Evolutionary conservation across 92 coral and sea anemone genomes (phyloP).

Genomic region (Parazoanthus atlanticus): DNA sequence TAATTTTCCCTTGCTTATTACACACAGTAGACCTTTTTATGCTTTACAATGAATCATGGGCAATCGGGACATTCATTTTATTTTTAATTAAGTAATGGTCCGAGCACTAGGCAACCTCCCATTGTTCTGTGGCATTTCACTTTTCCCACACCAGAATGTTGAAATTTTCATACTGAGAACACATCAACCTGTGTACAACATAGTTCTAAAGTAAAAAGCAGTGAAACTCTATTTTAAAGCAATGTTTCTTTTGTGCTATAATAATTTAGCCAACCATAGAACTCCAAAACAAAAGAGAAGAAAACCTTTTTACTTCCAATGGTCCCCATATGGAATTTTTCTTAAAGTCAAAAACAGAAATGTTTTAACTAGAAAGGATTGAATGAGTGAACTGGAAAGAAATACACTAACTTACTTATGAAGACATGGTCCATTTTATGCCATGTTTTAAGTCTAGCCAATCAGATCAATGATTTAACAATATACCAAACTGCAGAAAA

Average conservation of each 20-base stretch:
- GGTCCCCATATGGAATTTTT: constrained; percentile 42
- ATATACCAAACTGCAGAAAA: no score
- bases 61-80: no score
- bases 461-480: constrained; percentile 19
- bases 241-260: no score
- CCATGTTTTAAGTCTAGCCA: constrained; percentile 15
- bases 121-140: no score
- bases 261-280: constrained; percentile 6
- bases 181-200: constrained; percentile 35
- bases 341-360: constrained; percentile 15
- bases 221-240: no score
- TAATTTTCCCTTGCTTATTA: no score
- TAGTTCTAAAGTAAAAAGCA: constrained; percentile 28
- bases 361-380: constrained; percentile 34
- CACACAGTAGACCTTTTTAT: no score
- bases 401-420: constrained; percentile 26
- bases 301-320: constrained; percentile 19
- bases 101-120: constrained; percentile 2
- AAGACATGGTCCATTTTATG: constrained; percentile 34
- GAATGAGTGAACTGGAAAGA: constrained; percentile 18
- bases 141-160: no score
- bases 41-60: no score
- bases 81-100: constrained; percentile 9
- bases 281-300: constrained; percentile 44
- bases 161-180: no score